Evolutionary conservation across 2,888 invertebrate species (phyloP).

Genomic region (Cantharis lateralis): DNA sequence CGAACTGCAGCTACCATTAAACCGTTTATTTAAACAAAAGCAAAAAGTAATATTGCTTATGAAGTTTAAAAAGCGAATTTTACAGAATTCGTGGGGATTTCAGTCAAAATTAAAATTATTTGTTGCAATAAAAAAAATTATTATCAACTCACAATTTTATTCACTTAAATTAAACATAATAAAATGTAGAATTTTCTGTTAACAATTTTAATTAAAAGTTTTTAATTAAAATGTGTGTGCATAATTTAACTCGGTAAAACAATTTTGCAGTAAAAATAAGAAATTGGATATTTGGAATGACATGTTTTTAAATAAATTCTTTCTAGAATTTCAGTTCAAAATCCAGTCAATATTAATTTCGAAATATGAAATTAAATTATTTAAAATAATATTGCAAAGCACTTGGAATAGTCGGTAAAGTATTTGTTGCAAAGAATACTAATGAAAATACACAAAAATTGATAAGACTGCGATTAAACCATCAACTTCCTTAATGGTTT

Average conservation of each 20-base stretch:
- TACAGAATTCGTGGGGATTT: not conserved
- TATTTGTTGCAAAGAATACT: not conserved
- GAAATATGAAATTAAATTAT: no score
- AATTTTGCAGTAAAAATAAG: not conserved
- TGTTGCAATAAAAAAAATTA: not conserved
- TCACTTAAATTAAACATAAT: no score
- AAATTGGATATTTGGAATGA: not conserved
- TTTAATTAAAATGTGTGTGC: not conserved
- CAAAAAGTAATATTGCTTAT: not conserved
- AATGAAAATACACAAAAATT: not conserved
- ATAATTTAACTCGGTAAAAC: not conserved
- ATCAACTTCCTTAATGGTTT: not conserved
- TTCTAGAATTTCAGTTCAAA: no score
- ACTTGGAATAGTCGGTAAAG: not conserved
- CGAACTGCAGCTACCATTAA: not conserved
- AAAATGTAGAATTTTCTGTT: not conserved
- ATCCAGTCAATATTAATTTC: no score
- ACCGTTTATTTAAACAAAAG: not conserved
- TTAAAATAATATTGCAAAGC: no score
- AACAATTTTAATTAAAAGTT: not conserved
- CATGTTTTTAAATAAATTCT: not conserved
- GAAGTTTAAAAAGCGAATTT: not conserved
- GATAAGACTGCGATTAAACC: not conserved
- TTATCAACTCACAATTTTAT: no score
- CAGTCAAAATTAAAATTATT: not conserved